Base-by-base conservation (phyloP, 2,888 invertebrate species). In the Diaprepes abbreviatus region DNA sequence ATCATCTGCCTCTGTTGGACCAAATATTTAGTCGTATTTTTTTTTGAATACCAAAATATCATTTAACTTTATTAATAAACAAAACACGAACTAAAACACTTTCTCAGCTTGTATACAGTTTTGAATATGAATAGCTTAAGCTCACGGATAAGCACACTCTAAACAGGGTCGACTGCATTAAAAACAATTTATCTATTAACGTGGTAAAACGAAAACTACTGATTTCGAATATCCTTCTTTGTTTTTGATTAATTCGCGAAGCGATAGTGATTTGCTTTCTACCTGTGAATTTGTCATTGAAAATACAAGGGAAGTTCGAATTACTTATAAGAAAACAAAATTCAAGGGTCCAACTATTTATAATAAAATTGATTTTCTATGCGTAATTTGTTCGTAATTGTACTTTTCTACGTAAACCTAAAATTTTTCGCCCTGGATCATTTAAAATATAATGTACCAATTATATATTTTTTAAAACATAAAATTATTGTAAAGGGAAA, bases 121-220 rank as follows among this genome's bases (percentile, higher is more conserved):
- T 14, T 59, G 52, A 33, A 54, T 52, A 52, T 48, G 43, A 65
- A 65, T 57, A 12, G 12, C 24, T 7, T 28, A 12, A 36, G 31
- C 50, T 48, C 38, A 57, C 59, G 67, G 60, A 67, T 67, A 67
- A 59, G 38, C 28, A 45, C 43, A 43, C 33, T 54, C 12, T 60
- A 40, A 64, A 67, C 33, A 60, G 55, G 67, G 60, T 67, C 67
- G 59, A 43, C 6, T 54, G 24, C 28, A 64, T 17, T 43, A 43
- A 31, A 64, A 45, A 64, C 35, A 64, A 64, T 64, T 19, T 48
- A 19, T 35, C 48, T 50, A 50, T 50, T 50, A 28, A 28, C 48
- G 48, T 50, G 48, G n/a, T 50, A 14, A 24, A 12, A 28, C 28
- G 24, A 38, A n/a, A n/a, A 14, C 55, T 55, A 55, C 40, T 33